Evolutionary conservation across 2,113 vertebrate species (phyloP), one percentile per base, ranked within the genome.

Genomic region (Prunella himalayana): DNA sequence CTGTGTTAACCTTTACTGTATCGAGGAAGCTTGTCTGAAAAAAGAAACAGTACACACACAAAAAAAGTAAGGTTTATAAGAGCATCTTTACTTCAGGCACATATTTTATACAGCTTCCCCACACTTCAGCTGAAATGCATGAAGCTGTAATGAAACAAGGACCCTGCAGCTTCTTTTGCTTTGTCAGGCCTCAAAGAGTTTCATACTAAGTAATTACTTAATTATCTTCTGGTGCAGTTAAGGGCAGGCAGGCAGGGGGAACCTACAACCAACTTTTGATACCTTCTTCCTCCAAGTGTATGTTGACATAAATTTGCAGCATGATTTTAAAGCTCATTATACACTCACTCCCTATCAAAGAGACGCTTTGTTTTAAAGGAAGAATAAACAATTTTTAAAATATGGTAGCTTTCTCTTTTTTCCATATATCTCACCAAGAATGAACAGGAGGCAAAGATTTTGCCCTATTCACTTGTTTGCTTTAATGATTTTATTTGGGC

Each of bases 231-330:
- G 10, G 9, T 22, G 33, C 12, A 69, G 3, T 65, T 79, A 39
- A n/a, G 8, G 5, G 19, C 0, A 0, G 4, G 23, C 8, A 20
- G 21, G 12, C 12, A 35, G 45, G 21, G 6, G 3, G 6, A 39
- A 11, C 9, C 7, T 44, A 35, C 51, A 53, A n/a, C 13, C 47
- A 77, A 27, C 15, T 60, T 94, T 11, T 31, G 7, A 59, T 41
- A 64, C 5, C 1, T 37, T 82, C 30, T 66, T 82, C 16, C 13
- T 73, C 22, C 20, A 88, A 59, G 24, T 22, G 53, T 15, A n/a
- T 63, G 27, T 10, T 39, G 6, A 13, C n/a, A 57, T 15, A 82
- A 65, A 25, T 18, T 45, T 47, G 16, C 63, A 87, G n/a, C 10
- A 65, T 18, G 3, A 61, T 79, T 86, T 87, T 37, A 61, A 56